These are phyloP conservation scores for Agrotis clavis DNA, from an alignment of 2,888 invertebrate genomes.

Conservation along the genomic window DNA sequence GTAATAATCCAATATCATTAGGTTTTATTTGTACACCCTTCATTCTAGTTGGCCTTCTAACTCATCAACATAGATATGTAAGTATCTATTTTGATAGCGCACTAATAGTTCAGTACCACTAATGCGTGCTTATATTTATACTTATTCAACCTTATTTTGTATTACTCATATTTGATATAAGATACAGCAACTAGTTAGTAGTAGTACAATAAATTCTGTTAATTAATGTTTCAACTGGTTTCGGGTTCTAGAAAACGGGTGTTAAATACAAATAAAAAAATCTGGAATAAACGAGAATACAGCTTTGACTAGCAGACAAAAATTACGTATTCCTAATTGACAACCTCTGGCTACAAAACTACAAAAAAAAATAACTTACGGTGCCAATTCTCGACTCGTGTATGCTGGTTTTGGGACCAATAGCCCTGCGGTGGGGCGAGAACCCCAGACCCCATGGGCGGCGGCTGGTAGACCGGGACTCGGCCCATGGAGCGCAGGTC, in stretches of 20 bases:
- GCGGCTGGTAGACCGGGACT: conserved; percentile 89
- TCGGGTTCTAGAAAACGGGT: too few relatives aligned
- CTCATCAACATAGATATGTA: neutral
- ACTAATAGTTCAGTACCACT: neutral
- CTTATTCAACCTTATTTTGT: neutral
- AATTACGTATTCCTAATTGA: neutral
- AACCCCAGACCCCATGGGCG: conserved; percentile 86
- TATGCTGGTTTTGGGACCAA: conserved; percentile 81
- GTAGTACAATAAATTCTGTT: too few relatives aligned
- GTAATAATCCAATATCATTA: neutral
- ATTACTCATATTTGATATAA: neutral
- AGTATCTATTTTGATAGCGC: neutral
- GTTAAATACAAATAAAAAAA: neutral
- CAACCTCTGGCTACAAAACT: neutral
- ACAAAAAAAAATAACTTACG: conserved; percentile 73
- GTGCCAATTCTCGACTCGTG: conserved; percentile 82
- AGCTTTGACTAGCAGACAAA: neutral
- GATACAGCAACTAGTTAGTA: too few relatives aligned
- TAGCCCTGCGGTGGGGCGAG: conserved; percentile 79
- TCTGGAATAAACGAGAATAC: neutral
- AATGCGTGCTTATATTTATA: neutral
- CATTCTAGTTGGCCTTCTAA: neutral
- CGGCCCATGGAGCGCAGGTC: conserved; percentile 84
- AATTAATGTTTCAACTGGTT: too few relatives aligned
- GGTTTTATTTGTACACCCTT: neutral